Evolutionary conservation across 2,113 vertebrate species (phyloP).

Genomic region (Carollia perspicillata): DNA sequence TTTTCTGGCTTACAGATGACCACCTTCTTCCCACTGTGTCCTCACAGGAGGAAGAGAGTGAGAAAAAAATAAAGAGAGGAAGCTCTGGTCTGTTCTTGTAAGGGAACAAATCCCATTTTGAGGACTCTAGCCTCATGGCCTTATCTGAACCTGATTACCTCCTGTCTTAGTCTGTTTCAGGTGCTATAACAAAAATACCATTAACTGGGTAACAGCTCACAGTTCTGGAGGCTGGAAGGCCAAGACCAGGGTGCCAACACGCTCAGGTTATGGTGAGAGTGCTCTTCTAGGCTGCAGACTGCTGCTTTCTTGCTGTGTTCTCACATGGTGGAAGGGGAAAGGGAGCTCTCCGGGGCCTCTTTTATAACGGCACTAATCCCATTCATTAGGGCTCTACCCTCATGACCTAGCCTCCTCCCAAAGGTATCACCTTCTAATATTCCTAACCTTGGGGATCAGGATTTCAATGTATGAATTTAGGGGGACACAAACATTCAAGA

Average conservation of each 20-base stretch:
- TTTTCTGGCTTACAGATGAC: background rate
- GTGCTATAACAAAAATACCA: background rate
- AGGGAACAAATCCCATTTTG: background rate
- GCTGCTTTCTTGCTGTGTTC: background rate
- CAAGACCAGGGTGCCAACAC: background rate
- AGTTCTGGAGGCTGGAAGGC: background rate
- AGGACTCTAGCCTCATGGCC: background rate
- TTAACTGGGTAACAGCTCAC: background rate
- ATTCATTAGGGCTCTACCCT: background rate
- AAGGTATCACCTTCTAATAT: background rate
- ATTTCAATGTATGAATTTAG: background rate
- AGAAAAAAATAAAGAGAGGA: background rate
- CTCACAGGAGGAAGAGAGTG: background rate
- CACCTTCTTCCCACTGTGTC: background rate
- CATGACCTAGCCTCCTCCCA: background rate
- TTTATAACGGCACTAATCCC: background rate
- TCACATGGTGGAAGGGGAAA: background rate
- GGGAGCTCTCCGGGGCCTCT: background rate
- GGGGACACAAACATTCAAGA: background rate
- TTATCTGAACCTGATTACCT: background rate
- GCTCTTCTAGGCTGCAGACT: background rate
- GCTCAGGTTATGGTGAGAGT: background rate
- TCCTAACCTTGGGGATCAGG: background rate
- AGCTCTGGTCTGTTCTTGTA: background rate
- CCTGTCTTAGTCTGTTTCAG: background rate